These are phyloP conservation scores for Mormyrops attenuatus DNA, from an alignment of 2,797 vertebrate species.

Conservation along the genomic window DNA sequence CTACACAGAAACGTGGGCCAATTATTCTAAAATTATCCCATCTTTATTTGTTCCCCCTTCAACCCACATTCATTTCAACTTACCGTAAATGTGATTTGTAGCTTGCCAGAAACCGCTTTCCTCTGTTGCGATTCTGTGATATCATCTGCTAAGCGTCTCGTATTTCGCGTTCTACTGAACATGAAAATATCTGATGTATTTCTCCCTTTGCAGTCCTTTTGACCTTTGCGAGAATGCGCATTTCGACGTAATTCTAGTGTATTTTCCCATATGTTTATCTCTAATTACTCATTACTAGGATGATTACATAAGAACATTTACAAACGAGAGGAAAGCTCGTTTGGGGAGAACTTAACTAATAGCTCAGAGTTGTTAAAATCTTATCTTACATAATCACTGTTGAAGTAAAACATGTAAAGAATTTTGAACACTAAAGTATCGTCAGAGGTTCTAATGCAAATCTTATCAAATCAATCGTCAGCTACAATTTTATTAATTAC, in stretches of 20 bases:
- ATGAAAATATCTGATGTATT: neutral
- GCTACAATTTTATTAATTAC: neutral
- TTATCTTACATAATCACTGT: neutral
- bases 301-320: neutral
- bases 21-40: neutral
- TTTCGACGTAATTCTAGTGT: neutral
- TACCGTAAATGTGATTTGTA: neutral
- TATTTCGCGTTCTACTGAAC: neutral
- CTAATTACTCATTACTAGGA: neutral
- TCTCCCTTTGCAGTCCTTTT: neutral
- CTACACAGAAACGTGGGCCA: neutral
- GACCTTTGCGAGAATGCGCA: neutral
- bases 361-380: too few species aligned
- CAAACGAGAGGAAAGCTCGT: too few species aligned
- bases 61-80: neutral
- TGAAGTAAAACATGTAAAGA: neutral
- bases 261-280: neutral
- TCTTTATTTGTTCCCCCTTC: neutral
- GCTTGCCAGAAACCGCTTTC: neutral
- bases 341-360: too few species aligned
- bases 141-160: neutral
- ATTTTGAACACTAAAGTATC: neutral
- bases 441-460: too few species aligned
- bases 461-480: neutral
- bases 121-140: neutral